Conservation (phyloP, 2,113 vertebrate genomes). For the Thalassoma bifasciatum region DNA sequence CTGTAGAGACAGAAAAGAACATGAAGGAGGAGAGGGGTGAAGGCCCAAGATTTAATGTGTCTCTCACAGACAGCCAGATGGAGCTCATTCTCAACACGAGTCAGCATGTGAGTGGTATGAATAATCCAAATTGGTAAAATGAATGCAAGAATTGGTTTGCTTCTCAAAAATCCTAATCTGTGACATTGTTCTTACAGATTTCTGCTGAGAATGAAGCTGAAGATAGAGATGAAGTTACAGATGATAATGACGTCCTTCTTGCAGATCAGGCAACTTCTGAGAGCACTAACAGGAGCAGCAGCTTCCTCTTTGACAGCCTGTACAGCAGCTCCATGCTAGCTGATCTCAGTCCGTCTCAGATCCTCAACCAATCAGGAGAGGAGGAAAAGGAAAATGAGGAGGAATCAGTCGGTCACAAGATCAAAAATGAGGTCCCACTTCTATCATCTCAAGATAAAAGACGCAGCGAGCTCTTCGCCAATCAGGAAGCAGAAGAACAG, state of each 20-base stretch:
- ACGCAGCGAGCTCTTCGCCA: conserved; percentile 66
- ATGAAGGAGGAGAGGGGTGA: conserved; percentile 14
- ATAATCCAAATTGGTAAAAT: neutral
- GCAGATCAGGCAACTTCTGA: conserved; percentile 64
- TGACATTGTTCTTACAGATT: conserved; percentile 53
- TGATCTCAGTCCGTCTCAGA: conserved; percentile 50
- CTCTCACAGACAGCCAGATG: conserved; percentile 92
- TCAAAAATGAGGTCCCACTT: neutral
- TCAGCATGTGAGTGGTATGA: conserved; percentile 78
- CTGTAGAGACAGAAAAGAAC: neutral
- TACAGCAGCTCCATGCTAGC: conserved; percentile 81
- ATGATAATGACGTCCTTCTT: neutral
- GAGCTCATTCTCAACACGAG: conserved; percentile 89
- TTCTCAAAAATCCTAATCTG: neutral
- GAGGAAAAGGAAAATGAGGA: conserved; percentile 28
- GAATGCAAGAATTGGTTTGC: neutral
- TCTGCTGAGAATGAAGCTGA: conserved; percentile 19
- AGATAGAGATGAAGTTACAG: conserved; percentile 26
- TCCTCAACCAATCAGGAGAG: conserved; percentile 35
- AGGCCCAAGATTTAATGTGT: conserved; percentile 81
- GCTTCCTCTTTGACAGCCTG: conserved; percentile 94
- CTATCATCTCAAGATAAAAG: conserved; percentile 48
- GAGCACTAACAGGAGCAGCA: conserved; percentile 89
- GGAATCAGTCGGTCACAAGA: conserved; percentile 48
- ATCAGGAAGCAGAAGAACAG: conserved; percentile 75